Base-by-base conservation (phyloP, 2,797 vertebrate genomes). In the Botia almorhae region DNA sequence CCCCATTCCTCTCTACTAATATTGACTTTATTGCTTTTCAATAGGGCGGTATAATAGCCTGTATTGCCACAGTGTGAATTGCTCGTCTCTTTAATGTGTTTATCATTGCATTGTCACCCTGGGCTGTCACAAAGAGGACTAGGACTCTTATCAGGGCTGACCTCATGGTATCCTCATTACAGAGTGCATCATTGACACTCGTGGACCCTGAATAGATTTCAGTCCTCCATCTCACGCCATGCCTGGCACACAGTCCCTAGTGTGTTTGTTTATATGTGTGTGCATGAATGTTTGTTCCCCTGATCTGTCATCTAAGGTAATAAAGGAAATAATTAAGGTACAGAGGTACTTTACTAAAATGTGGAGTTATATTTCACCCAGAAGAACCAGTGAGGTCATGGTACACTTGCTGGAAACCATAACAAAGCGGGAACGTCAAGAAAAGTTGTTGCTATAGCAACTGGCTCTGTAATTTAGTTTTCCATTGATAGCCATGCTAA, bases 391-490 rank as follows among this genome's bases (percentile, higher is more conserved):
- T 73, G 69, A 3, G 19, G 69, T 89, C 80, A 90, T 82, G 76
- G 83, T 81, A 83, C 81, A 69, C 39, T 82, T 64, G 64, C 81
- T 74, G 65, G 86, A 80, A 76, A 75, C 83, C 51, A 82, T 83
- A 16, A 80, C 46, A 78, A 63, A 51, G 67, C 21, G 33, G 39
- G 21, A 50, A 55, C 26, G 85, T 86, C 86, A 86, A 72, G 70
- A 71, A 36, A 80, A 7, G 89, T 91, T 68, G 63, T 80, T 88
- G 81, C 92, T 86, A 91, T 92, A 86, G 92, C 86, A 91, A 92
- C 91, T 74, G 77, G 74, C 82, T 75, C 19, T 58, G 77, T 90
- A 90, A 92, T 91, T 82, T 17, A 39, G 87, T 91, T 90, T 86
- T 69, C 71, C 26, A 87, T 85, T 87, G 72, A 89, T 84, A 26